Evolutionary conservation across 2,888 invertebrate genomes (phyloP).

Genomic region (Torymus texanus): DNA sequence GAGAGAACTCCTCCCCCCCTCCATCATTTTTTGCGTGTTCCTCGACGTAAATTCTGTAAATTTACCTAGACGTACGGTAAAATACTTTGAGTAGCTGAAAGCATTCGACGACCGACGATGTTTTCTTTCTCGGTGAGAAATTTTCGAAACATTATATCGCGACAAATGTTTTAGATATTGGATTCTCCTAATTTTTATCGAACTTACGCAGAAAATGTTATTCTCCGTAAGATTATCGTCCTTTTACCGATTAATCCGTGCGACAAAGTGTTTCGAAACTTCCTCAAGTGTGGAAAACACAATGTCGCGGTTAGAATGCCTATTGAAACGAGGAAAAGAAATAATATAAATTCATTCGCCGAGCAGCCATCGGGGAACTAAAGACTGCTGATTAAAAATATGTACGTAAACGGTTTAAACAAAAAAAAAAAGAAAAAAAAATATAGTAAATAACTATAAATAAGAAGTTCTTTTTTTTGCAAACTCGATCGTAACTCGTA

Average conservation of each 20-base stretch:
- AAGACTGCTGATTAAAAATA: conserved; percentile 54
- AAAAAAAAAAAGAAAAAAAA: conserved; percentile 32
- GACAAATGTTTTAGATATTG: neutral
- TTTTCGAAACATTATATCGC: conserved; percentile 1
- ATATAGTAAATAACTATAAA: conserved; percentile 17
- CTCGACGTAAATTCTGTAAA: conserved; percentile 30
- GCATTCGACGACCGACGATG: conserved; percentile 1
- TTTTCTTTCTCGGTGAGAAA: neutral
- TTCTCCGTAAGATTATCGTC: neutral
- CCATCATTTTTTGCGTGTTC: conserved; percentile 37
- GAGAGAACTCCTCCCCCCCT: neutral
- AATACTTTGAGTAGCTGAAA: neutral
- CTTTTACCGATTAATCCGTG: neutral
- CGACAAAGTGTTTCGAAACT: neutral
- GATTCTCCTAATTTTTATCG: neutral
- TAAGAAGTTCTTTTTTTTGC: conserved; percentile 30
- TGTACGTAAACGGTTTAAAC: conserved; percentile 39
- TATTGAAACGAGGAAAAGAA: conserved; percentile 26
- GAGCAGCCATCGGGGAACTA: conserved; percentile 56
- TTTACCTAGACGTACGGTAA: conserved; percentile 10
- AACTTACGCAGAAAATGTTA: neutral
- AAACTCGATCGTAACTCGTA: conserved; percentile 48
- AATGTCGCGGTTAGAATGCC: conserved; percentile 6
- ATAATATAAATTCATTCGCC: conserved; percentile 44
- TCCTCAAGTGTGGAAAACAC: neutral